Evolutionary conservation across 2,797 vertebrate genomes (phyloP).

Genomic region (Microcaecilia unicolor): DNA sequence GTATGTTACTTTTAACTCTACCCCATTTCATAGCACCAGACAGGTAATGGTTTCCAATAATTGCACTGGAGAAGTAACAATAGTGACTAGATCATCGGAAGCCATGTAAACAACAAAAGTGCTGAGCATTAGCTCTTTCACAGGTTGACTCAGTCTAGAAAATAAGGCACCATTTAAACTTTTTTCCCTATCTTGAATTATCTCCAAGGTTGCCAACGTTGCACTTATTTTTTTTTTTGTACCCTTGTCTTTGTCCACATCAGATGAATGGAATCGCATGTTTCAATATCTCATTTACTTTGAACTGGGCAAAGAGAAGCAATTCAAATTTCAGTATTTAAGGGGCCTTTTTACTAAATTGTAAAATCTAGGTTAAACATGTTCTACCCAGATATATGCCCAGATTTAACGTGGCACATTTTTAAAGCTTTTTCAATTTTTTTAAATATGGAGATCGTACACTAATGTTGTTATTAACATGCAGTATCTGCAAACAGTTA

Average conservation of each 20-base stretch:
- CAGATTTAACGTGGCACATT: too few relatives aligned
- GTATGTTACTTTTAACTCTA: constrained; percentile 61
- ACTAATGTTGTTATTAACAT: too few relatives aligned
- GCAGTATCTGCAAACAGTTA: too few relatives aligned
- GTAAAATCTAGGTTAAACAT: too few relatives aligned
- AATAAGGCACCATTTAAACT: constrained; percentile 11
- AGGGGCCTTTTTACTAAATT: too few relatives aligned
- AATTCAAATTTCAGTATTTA: constrained; percentile 13
- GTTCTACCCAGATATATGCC: too few relatives aligned
- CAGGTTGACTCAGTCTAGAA: constrained; percentile 27
- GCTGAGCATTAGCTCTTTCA: constrained; percentile 63
- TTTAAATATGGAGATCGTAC: too few relatives aligned
- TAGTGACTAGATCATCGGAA: constrained; percentile 42
- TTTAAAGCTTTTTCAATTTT: too few relatives aligned
- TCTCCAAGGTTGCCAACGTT: constrained; percentile 12
- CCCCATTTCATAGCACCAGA: constrained; percentile 58
- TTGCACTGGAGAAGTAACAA: constrained; percentile 29
- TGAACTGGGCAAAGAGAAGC: constrained; percentile 15
- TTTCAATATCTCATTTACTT: background rate
- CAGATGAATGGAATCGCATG: background rate
- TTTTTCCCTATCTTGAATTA: constrained; percentile 26
- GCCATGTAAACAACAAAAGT: constrained; percentile 75
- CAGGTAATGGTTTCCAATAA: constrained; percentile 65
- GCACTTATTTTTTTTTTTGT: constrained; percentile 13
- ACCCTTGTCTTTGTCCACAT: constrained; percentile 13